A percentile compares a stretch with the other conserved stretches of the same genome.
Conservation (phyloP, 2,797 vertebrate species). For the Enteromius viviparus region DNA sequence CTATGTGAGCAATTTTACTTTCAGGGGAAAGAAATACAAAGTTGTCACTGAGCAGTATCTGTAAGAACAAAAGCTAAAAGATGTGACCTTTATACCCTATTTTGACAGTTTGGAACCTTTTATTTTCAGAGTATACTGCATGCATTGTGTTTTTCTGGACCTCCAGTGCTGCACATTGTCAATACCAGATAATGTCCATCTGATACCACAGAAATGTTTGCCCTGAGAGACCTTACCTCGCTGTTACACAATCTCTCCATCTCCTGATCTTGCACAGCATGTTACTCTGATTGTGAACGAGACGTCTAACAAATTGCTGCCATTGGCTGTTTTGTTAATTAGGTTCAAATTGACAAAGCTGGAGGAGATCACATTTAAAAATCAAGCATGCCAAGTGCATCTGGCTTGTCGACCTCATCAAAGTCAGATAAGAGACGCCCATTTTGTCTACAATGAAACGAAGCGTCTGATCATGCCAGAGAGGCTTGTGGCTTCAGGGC, state of each 20-base stretch:
- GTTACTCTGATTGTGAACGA: conserved; percentile 13
- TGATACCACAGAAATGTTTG: background rate
- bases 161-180: background rate
- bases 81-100: background rate
- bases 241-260: background rate
- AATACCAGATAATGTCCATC: background rate
- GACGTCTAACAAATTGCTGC: conserved; percentile 1
- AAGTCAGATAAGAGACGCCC: conserved; percentile 19
- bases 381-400: background rate
- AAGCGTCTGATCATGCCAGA: conserved; percentile 19
- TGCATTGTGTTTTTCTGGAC: background rate
- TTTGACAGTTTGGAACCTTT: background rate
- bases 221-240: background rate
- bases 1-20: too few species aligned
- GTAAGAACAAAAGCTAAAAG: background rate
- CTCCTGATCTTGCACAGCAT: background rate
- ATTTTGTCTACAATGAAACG: background rate
- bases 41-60: background rate
- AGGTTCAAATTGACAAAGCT: background rate
- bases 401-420: conserved; percentile 23
- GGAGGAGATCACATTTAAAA: conserved; percentile 18
- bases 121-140: background rate
- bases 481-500: conserved; percentile 32
- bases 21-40: too few species aligned
- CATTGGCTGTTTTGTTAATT: conserved; percentile 20